These are phyloP conservation scores for Pantelozetes paolii DNA, from an alignment of 2,888 invertebrate genomes.

Conservation along the genomic window DNA sequence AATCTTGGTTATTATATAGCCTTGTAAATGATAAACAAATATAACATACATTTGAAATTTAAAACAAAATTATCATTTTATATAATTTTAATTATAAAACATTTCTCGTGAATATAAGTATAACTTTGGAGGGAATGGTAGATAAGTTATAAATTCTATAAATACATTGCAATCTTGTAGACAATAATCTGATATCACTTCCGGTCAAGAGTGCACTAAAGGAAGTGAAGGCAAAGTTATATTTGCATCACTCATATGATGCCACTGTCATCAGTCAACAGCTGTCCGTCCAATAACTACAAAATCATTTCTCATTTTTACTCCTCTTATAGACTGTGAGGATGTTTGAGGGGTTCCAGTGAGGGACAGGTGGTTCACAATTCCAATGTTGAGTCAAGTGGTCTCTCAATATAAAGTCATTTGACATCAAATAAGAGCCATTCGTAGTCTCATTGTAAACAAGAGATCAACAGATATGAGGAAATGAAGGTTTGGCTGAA, in stretches of 20 bases:
- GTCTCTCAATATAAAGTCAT: neutral
- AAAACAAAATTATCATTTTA: no score
- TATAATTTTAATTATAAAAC: no score
- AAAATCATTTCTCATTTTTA: neutral
- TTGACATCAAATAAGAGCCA: neutral
- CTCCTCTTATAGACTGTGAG: no score
- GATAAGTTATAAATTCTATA: no score
- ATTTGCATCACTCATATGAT: neutral
- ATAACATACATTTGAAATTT: no score
- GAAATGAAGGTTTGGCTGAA: neutral
- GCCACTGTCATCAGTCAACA: conserved; percentile 14
- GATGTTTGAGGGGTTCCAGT: neutral
- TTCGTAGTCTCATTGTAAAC: neutral
- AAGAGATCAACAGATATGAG: conserved; percentile 21
- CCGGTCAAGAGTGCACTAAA: conserved; percentile 29
- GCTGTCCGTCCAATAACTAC: neutral
- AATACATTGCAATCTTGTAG: no score
- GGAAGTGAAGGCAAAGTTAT: neutral
- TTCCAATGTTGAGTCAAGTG: conserved; percentile 6
- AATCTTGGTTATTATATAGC: no score
- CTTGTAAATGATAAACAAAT: no score
- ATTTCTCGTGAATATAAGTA: no score
- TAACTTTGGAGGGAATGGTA: no score
- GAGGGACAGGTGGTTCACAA: conserved; percentile 17
- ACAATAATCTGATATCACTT: conserved; percentile 10